Evolutionary conservation across 1,140 invertebrate genomes (phyloP).

Genomic region (Ostrea denselamellosa): DNA sequence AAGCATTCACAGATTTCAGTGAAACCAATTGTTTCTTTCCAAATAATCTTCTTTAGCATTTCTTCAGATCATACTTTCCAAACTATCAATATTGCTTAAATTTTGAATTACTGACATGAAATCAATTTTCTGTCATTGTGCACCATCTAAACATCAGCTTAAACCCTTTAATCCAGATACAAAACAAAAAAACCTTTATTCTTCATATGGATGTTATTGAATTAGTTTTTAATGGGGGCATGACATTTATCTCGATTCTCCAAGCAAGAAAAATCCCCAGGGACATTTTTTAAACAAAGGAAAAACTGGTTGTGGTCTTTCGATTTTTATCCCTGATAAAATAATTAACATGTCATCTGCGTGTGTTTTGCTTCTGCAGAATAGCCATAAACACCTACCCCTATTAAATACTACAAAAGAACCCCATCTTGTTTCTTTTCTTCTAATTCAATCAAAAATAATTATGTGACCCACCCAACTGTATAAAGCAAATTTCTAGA

Average conservation of each 20-base stretch:
- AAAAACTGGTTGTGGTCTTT: conserved; percentile 8
- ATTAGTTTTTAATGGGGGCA: conserved; percentile 26
- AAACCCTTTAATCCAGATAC: conserved; percentile 29
- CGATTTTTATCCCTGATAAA: conserved; percentile 19
- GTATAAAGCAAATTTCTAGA: conserved; percentile 2
- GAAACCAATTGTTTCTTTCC: conserved; percentile 19
- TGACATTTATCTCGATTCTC: conserved; percentile 16
- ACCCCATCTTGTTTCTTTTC: not conserved
- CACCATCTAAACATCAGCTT: not conserved
- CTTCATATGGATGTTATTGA: conserved; percentile 29
- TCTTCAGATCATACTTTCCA: not conserved
- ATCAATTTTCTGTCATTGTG: conserved; percentile 30
- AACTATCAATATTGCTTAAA: conserved; percentile 28
- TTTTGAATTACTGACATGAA: conserved; percentile 34
- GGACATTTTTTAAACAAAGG: conserved; percentile 22
- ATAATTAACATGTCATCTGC: conserved; percentile 36
- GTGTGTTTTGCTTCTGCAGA: conserved; percentile 5
- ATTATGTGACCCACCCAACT: conserved; percentile 8
- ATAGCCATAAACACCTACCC: conserved; percentile 15
- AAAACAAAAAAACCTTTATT: conserved; percentile 26
- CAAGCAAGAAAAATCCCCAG: not conserved
- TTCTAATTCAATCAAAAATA: conserved; percentile 39
- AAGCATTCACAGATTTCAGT: not conserved
- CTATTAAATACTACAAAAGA: not conserved
- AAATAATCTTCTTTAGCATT: conserved; percentile 12